phyloP scores from a whole-genome alignment of 2,797 vertebrate species.

The Gallinago stenura region DNA sequence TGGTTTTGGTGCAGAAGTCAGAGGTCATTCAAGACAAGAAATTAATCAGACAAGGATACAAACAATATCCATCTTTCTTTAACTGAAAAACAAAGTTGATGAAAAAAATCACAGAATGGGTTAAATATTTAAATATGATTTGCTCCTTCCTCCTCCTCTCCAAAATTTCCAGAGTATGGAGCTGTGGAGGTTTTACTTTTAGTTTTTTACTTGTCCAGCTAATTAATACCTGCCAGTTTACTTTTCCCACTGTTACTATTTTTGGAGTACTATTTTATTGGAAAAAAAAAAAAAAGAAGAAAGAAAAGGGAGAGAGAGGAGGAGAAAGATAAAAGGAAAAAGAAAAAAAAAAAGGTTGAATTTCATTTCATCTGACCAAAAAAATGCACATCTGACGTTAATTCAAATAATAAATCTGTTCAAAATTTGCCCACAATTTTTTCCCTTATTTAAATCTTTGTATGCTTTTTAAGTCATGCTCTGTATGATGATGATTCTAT shows the following conservation, averaged over 20 bases:
- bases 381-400: not conserved
- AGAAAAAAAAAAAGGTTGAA: not conserved
- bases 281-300: not conserved
- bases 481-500: not conserved
- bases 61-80: not conserved
- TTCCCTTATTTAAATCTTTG: not conserved
- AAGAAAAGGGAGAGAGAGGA: not conserved
- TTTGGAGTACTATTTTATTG: not conserved
- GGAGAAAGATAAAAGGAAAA: not conserved
- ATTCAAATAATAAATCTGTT: not conserved
- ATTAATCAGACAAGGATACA: not conserved
- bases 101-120: not conserved
- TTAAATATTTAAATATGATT: not conserved
- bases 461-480: not conserved
- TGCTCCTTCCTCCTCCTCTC: not conserved
- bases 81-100: not conserved
- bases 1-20: not conserved
- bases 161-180: not conserved
- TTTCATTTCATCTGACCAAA: not conserved
- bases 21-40: not conserved
- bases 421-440: not conserved
- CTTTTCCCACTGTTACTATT: constrained; percentile 51
- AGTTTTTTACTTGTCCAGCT: constrained; percentile 3
- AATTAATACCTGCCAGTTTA: constrained; percentile 67
- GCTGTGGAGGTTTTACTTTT: not conserved